Base-by-base conservation (phyloP, 2,113 vertebrate species). In the Pelecanus crispus region DNA sequence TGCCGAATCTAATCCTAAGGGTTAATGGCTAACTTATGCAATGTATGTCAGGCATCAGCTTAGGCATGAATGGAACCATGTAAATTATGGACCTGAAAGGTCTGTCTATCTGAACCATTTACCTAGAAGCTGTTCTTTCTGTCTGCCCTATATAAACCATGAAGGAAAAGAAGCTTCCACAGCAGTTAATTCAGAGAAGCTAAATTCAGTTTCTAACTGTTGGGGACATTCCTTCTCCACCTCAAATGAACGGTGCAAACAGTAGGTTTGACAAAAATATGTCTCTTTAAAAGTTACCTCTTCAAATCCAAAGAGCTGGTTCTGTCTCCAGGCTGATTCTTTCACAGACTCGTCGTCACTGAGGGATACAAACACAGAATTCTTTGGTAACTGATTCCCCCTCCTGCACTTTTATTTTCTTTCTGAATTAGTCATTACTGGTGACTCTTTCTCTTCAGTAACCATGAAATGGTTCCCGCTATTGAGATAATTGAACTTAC, bases 271-370 rank as follows among this genome's bases (percentile, higher is more conserved):
- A 49, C 18, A 75, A 88, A 72, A 74, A 84, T 49, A 26, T 2
- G 9, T 34, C 0, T 79, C 29, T 86, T 34, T 11, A 34, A 72
- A 71, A 75, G 29, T 97, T 97, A 98, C 98, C 98, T 96, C 49
- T 92, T 91, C 58, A 93, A 79, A 81, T 62, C 61, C 67, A 74
- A 97, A 94, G 58, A 94, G 70, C 70, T 93, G 73, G 20, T 92
- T 94, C 38, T 91, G 81, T 47, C 81, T 90, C 94, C 79, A 83
- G 47, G 49, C 44, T 56, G 90, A 34, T 90, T 92, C 91, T 89
- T 92, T 66, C 50, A 67, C 56, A 86, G 62, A 38, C 21, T 47
- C 7, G 2, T 44, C 13, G 2, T 53, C 47, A 56, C 98, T 98
- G 91, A 77, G 40, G 58, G 62, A 94, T 55, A 85, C 22, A 96